phyloP scores from a whole-genome alignment of 2,113 vertebrate genomes.

The Garra rufa region DNA sequence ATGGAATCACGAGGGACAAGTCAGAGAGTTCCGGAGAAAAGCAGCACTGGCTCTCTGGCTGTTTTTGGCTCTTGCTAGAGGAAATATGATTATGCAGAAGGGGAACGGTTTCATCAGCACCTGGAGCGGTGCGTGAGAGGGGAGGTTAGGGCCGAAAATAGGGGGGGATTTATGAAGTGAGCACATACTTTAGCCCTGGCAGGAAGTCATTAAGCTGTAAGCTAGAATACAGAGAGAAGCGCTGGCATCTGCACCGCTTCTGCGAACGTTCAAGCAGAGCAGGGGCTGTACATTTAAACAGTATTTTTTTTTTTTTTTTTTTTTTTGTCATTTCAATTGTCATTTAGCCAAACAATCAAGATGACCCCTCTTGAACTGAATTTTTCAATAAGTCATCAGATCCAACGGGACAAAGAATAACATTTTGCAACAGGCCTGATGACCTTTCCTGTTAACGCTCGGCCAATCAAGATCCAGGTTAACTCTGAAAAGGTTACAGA shows the following conservation, averaged over 20 bases:
- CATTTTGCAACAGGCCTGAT: neutral
- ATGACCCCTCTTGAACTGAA: neutral
- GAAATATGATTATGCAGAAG: conserved; percentile 75
- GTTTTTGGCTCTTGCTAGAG: conserved; percentile 64
- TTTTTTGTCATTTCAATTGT: neutral
- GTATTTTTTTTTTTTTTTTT: no score
- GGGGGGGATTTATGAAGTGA: conserved; percentile 69
- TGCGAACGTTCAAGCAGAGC: neutral
- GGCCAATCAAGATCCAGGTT: neutral
- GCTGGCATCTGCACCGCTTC: neutral
- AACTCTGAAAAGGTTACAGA: conserved; percentile 9
- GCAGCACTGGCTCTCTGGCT: conserved; percentile 50
- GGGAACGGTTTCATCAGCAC: conserved; percentile 77
- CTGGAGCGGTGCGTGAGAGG: conserved; percentile 71
- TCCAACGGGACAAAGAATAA: neutral
- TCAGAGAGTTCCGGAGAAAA: conserved; percentile 14
- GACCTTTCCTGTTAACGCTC: conserved; percentile 16
- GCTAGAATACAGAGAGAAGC: conserved; percentile 57
- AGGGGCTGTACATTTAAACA: neutral
- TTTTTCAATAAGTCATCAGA: neutral
- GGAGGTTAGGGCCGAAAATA: conserved; percentile 60
- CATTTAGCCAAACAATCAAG: neutral
- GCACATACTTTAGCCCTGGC: conserved; percentile 68
- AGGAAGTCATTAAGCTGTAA: conserved; percentile 76
- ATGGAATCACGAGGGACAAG: neutral